These are phyloP conservation scores for Tapera naevia DNA, from an alignment of 2,797 vertebrate genomes.

Conservation along the genomic window DNA sequence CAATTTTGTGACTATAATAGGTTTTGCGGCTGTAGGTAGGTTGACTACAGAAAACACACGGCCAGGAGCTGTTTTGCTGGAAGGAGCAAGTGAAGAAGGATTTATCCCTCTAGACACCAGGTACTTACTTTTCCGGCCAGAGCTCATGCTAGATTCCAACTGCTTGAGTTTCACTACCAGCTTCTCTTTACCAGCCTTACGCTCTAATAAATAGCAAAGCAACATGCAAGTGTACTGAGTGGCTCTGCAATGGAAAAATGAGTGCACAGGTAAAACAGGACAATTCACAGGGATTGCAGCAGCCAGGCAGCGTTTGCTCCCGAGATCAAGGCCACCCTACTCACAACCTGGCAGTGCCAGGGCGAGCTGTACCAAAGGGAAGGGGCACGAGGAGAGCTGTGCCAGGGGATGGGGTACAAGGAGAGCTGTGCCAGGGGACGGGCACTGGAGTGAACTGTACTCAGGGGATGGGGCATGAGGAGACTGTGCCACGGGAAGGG, in stretches of 20 bases:
- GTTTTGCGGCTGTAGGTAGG: neutral
- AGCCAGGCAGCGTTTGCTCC: neutral
- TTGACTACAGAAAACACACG: neutral
- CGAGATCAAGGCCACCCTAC: neutral
- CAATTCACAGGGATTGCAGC: neutral
- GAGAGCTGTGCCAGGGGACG: too few species aligned
- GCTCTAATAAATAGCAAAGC: constrained; percentile 85
- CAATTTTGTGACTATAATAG: neutral
- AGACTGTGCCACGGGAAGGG: too few species aligned
- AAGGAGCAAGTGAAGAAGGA: neutral
- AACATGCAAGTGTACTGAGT: constrained; percentile 91
- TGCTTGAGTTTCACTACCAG: constrained; percentile 84
- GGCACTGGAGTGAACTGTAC: too few species aligned
- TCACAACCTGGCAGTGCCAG: neutral
- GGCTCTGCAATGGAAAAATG: constrained; percentile 85
- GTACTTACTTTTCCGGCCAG: constrained; percentile 94
- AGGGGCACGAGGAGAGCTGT: neutral
- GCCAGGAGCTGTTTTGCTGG: neutral
- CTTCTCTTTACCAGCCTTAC: constrained; percentile 77
- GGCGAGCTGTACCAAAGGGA: neutral
- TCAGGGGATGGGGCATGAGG: too few species aligned
- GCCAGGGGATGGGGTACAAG: too few species aligned
- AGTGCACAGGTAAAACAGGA: constrained; percentile 30
- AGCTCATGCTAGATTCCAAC: constrained; percentile 90
- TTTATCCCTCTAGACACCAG: neutral